Conservation (phyloP, 1,140 invertebrate species). For the Apis dorsata region DNA sequence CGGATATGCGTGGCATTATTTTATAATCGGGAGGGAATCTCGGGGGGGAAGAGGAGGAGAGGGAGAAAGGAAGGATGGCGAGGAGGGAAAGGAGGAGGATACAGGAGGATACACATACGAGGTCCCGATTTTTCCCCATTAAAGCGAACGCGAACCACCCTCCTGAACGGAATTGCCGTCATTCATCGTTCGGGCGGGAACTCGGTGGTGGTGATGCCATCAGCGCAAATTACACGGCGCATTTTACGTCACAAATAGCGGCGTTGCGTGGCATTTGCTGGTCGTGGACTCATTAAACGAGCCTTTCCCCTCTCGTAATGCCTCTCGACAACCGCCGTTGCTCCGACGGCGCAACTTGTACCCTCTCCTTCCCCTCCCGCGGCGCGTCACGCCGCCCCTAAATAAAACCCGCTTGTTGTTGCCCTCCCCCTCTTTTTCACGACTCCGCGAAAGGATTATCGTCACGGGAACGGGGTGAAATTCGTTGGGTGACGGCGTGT, state of each 20-base stretch:
- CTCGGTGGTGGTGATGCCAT: slow-evolving; percentile 7
- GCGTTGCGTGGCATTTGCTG: slow-evolving; percentile 37
- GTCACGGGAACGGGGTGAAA: neutral
- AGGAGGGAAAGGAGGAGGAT: neutral
- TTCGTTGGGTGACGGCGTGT: neutral
- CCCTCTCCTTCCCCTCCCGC: neutral
- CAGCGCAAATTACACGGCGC: slow-evolving; percentile 33
- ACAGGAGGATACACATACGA: neutral
- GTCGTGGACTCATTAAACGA: slow-evolving; percentile 32
- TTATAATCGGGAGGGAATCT: neutral
- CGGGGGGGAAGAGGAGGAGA: no score
- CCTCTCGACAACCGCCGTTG: slow-evolving; percentile 21
- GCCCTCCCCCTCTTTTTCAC: neutral
- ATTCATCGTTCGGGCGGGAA: slow-evolving; percentile 19
- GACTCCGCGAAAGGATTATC: neutral
- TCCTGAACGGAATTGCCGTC: slow-evolving; percentile 30
- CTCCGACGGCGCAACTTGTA: slow-evolving; percentile 12
- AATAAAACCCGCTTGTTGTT: slow-evolving; percentile 2
- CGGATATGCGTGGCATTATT: neutral
- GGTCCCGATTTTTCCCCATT: slow-evolving; percentile 1
- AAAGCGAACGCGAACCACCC: neutral
- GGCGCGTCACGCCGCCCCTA: neutral
- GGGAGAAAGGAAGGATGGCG: neutral
- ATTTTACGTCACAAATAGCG: slow-evolving; percentile 30
- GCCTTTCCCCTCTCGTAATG: slow-evolving; percentile 15